Percentiles rank a stretch among this genome's conserved stretches.
Conservation (phyloP, 2,113 vertebrate species). For the Dasyprocta punctata region DNA sequence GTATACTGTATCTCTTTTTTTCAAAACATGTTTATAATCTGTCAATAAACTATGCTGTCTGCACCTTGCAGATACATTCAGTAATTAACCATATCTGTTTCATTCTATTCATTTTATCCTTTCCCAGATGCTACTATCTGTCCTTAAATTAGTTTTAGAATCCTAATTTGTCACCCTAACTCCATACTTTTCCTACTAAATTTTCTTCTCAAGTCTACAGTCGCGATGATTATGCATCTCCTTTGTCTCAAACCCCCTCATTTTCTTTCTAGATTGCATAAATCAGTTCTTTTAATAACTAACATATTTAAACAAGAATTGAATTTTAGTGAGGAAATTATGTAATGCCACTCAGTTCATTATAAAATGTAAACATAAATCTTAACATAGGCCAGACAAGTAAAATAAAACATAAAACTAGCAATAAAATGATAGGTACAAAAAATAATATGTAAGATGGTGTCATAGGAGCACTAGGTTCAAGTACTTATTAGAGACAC, state of each 20-base stretch:
- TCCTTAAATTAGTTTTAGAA: not conserved
- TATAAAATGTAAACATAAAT: not conserved
- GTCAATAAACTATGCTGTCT: not conserved
- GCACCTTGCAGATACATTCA: not conserved
- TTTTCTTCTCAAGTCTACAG: not conserved
- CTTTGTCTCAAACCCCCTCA: not conserved
- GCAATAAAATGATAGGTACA: not conserved
- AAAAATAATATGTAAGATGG: not conserved
- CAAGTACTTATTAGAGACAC: not conserved
- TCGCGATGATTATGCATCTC: not conserved
- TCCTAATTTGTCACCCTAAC: not conserved
- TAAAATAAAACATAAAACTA: not conserved
- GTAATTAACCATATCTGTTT: not conserved
- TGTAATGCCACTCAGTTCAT: not conserved
- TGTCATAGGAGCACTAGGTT: not conserved
- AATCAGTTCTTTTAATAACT: not conserved
- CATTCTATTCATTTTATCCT: not conserved
- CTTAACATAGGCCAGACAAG: not conserved
- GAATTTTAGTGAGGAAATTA: conserved; percentile 32
- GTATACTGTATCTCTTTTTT: not conserved
- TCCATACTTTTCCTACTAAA: not conserved
- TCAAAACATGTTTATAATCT: not conserved
- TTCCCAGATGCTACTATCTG: not conserved
- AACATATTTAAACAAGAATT: not conserved
- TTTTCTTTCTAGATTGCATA: not conserved